Base-by-base conservation (phyloP, 2,888 invertebrate species). In the Adelphocoris suturalis region DNA sequence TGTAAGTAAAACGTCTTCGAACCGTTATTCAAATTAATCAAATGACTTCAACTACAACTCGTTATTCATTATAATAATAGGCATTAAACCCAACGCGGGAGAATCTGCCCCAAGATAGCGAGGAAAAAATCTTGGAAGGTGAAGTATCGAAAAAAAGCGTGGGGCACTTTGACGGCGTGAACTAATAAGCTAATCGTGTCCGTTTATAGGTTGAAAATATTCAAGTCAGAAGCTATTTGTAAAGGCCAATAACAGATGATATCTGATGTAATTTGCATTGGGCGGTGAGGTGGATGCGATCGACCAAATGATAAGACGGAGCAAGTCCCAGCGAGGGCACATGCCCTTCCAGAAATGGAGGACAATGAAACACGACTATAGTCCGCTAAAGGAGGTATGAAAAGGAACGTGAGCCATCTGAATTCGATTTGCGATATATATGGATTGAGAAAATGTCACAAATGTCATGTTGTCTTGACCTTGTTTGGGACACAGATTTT, bases 171-270 rank as follows among this genome's bases (percentile, higher is more conserved):
- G 82, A 82, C 82, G 82, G 82, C 82, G 82, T 48, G 82, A 82
- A 82, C 46, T 82, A 19, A 82, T 82, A 82, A 82, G 52, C 82
- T 52, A 82, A 82, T 52, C 48, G 82, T 14, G 82, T 82, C 82
- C 82, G 47, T 82, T 82, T 82, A 82, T 82, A 82, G 82, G 68
- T 46, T 68, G 86, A 47, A 75, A 86, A 86, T 68, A 37, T 86
- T 48, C 86, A 61, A 86, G 86, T 86, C 86, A 86, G 86, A 86
- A 86, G 86, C 86, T 86, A 86, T 86, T 86, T 86, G 86, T 86
- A 86, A 86, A 68, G 86, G 86, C 86, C 86, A 86, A 86, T 86
- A 86, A 86, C 28, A 75, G 86, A 86, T 86, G 14, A 75, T 75
- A 86, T 86, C 86, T 68, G 75, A 46, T 47, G 75, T 86, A 86